Base-by-base conservation (phyloP, 2,888 invertebrate genomes). In the Dermolepida albohirtum region DNA sequence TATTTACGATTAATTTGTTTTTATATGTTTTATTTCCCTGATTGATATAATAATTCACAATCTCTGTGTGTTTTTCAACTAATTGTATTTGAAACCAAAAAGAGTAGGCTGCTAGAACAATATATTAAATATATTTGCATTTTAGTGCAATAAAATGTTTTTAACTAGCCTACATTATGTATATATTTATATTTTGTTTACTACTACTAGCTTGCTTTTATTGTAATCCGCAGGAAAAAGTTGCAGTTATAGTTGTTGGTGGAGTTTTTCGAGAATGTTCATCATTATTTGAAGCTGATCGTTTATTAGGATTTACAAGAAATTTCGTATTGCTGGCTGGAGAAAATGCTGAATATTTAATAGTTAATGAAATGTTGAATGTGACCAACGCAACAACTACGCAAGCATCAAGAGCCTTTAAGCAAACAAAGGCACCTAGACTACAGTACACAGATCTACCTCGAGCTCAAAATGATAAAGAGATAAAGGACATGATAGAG, bases 321-420 rank as follows among this genome's bases (percentile, higher is more conserved):
- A 88, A 88, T 0, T 86, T 91, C 62, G 83, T 88, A 0, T 77
- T 92, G 12, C 76, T 81, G 2, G 81, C 84, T 0, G 76, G 78
- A 2, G 83, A 85, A 27, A 83, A 83, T 0, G 74, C 77, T 0
- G 87, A 89, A 64, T 91, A 89, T 78, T 87, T 87, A 71, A 90
- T 93, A 64, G 77, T 84, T 1, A 90, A 92, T 77, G 93, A 93
- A 76, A 86, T 89, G 84, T 75, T 90, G n/a, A 87, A 88, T 76
- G 85, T 92, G 77, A 86, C 88, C 43, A 85, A 83, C 71, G 81
- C 81, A 8, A 73, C 81, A 1, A 75, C 75, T 5, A 40, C 64
- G 44, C 80, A 81, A 71, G 72, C 76, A 27, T 47, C 71, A 8
- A 71, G 71, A 12, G 75, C 77, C 7, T 82, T 82, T 69, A 79